Evolutionary conservation across 2,113 vertebrate species (phyloP), one percentile per base, ranked within the genome.

Genomic region (Nansenia antarctica): DNA sequence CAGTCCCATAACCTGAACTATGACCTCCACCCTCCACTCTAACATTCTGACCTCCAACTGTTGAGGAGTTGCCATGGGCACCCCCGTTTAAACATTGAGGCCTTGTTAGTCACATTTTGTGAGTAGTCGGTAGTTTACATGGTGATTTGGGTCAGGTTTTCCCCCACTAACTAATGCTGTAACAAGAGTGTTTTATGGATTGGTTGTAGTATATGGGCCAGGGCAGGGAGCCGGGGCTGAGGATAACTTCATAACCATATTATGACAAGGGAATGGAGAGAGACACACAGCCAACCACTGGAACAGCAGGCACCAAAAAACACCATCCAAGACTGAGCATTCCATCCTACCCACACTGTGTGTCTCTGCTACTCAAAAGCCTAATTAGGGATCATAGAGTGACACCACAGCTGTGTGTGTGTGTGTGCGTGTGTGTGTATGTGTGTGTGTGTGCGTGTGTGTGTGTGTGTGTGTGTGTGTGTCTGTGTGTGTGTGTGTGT

Each of bases 321-420:
- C 87, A 83, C 74, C 79, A 62, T 67, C 71, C 73, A 35, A 30
- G 15, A 15, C 15, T 9, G 30, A 57, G 69, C 86, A 85, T 90
- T 90, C 89, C 84, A 81, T 7, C 39, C 31, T 54, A 35, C 79
- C 86, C 86, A 15, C 86, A 85, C 57, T 67, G 72, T 70, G 65
- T 9, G 53, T 80, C 78, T 68, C 81, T 78, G 62, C 81, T 73
- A 74, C 77, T 80, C 65, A 59, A 34, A 77, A 67, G 69, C 77
- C 37, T 86, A 87, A 86, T 86, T 85, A 85, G 77, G 84, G 84
- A 84, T 83, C 71, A 59, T 73, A 66, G 72, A 55, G 35, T 31
- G 27, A 82, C 83, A 80, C 84, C 83, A 60, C 82, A 86, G 67
- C n/a, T n/a, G n/a, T n/a, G n/a, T n/a, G 15, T 73, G 68, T 71